These are phyloP conservation scores for Nomada fucata DNA, from an alignment of 2,888 invertebrate genomes.

Conservation along the genomic window DNA sequence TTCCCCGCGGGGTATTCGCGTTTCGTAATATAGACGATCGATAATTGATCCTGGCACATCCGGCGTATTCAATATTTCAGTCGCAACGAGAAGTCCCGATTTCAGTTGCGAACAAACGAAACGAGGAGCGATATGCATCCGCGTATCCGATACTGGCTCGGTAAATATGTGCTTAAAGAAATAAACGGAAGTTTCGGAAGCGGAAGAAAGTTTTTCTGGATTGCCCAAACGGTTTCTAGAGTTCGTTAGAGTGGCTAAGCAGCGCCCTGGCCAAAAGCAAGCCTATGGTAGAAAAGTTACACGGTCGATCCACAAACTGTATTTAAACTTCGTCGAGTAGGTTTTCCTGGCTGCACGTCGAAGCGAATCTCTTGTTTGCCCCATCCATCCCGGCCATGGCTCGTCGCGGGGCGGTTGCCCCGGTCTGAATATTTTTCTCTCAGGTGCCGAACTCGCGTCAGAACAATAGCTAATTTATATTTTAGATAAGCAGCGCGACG, in stretches of 20 bases:
- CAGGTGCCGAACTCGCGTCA: background rate
- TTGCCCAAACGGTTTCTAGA: slow-evolving; percentile 9
- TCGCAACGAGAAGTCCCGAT: background rate
- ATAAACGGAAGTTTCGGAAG: background rate
- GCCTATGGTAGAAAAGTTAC: slow-evolving; percentile 10
- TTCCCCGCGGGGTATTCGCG: background rate
- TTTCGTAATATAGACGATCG: background rate
- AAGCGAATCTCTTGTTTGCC: slow-evolving; percentile 12
- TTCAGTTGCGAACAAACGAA: background rate
- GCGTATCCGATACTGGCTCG: slow-evolving; percentile 3
- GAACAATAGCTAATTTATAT: slow-evolving; percentile 38
- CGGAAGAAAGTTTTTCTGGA: background rate
- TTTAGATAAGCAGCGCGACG: slow-evolving; percentile 16
- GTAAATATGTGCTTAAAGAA: background rate
- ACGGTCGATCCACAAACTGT: slow-evolving; percentile 38
- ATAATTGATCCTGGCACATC: background rate
- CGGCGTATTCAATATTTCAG: background rate
- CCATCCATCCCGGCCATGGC: background rate
- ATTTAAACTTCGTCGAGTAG: slow-evolving; percentile 49
- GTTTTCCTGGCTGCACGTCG: slow-evolving; percentile 8
- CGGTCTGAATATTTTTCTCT: slow-evolving; percentile 25
- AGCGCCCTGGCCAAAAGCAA: background rate
- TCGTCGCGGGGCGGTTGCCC: background rate
- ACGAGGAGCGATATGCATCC: slow-evolving; percentile 1
- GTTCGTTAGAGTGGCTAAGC: slow-evolving; percentile 10